These are phyloP conservation scores for Spodoptera exigua DNA, from an alignment of 2,888 invertebrate genomes.

Conservation along the genomic window DNA sequence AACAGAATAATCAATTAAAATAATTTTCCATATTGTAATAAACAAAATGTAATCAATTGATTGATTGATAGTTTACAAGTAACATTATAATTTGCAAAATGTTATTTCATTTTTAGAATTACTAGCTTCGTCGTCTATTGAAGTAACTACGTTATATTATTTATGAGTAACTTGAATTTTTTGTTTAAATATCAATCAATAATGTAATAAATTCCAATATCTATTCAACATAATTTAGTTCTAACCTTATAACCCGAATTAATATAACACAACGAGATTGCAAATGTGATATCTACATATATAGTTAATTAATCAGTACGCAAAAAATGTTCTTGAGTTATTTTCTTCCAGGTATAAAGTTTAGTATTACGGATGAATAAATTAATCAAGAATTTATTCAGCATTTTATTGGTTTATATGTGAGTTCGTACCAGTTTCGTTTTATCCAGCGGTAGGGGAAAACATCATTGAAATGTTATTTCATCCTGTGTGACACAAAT, in stretches of 20 bases:
- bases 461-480: no score
- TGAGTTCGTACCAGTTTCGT: no score
- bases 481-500: no score
- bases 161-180: constrained; percentile 40
- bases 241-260: constrained; percentile 44
- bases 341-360: constrained; percentile 12
- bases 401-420: neutral
- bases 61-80: constrained; percentile 35
- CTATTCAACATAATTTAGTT: constrained; percentile 45
- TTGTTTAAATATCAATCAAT: constrained; percentile 49
- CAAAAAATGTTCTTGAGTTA: constrained; percentile 21
- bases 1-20: constrained; percentile 2
- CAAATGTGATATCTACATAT: constrained; percentile 22
- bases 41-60: constrained; percentile 54
- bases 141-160: constrained; percentile 13
- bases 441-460: no score
- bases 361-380: no score
- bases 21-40: constrained; percentile 12
- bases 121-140: constrained; percentile 2
- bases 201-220: constrained; percentile 41
- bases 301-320: constrained; percentile 26
- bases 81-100: constrained; percentile 34
- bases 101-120: constrained; percentile 33
- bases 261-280: constrained; percentile 23
- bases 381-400: constrained; percentile 7